These are phyloP conservation scores for Teinopalpus imperialis DNA, from an alignment of 2,888 invertebrate genomes.

Conservation along the genomic window DNA sequence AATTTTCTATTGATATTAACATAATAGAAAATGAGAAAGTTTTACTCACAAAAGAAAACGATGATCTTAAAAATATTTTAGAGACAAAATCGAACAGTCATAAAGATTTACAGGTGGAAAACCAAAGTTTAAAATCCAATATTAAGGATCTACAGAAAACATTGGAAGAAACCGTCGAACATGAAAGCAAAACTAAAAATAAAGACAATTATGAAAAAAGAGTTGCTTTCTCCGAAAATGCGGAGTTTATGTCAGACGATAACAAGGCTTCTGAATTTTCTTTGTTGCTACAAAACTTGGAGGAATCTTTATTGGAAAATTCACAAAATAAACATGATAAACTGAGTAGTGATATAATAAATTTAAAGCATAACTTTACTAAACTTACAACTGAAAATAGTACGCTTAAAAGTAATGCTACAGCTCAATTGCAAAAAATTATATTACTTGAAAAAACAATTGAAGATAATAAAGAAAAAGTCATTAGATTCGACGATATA, in stretches of 20 bases:
- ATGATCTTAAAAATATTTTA: conserved; percentile 62
- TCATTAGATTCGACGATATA: conserved; percentile 41
- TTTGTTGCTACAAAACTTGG: conserved; percentile 35
- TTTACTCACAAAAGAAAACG: conserved; percentile 64
- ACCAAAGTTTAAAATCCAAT: conserved; percentile 42
- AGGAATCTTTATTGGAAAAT: conserved; percentile 43
- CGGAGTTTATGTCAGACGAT: conserved; percentile 6
- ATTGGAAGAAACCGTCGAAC: conserved; percentile 15
- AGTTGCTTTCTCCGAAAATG: not conserved
- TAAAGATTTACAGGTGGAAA: conserved; percentile 49
- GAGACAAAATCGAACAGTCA: conserved; percentile 43
- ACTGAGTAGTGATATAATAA: conserved; percentile 38
- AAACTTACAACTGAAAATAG: conserved; percentile 41
- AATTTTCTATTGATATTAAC: conserved; percentile 74
- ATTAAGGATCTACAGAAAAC: conserved; percentile 35
- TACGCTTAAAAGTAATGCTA: conserved; percentile 38
- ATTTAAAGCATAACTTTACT: conserved; percentile 36
- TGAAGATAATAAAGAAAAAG: conserved; percentile 45
- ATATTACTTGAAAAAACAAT: conserved; percentile 40
- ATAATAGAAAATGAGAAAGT: conserved; percentile 78
- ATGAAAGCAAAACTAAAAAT: conserved; percentile 36
- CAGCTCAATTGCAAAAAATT: conserved; percentile 34
- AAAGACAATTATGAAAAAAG: conserved; percentile 10
- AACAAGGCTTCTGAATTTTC: conserved; percentile 32
- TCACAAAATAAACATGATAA: conserved; percentile 34